Evolutionary conservation across 2,888 invertebrate genomes (phyloP), one percentile per base, ranked within the genome.

Genomic region (Ornithoptera alexandrae): DNA sequence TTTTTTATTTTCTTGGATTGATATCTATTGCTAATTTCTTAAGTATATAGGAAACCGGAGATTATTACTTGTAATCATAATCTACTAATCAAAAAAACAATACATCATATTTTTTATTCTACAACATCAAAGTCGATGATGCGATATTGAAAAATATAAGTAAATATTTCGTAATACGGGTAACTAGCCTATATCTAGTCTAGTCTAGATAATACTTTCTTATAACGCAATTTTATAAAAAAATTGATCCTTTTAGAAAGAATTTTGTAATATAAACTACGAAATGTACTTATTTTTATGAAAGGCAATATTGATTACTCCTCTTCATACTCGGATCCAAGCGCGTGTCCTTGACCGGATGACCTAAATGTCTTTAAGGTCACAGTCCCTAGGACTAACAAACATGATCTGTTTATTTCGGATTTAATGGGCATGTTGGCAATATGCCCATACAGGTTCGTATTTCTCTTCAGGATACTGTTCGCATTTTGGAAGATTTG

Each of bases 281-380:
- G 50, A 50, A 18, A 46, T 59, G 30, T 46, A 24, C 15, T 50
- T 63, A 65, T 69, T 60, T 69, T 42, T 56, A 53, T 22, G 39
- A 4, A 20, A 18, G 24, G n/a, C 42, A 56, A 18, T 68, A 68
- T 69, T 60, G 68, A 69, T 69, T 69, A 39, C 36, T 20, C 20
- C 18, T 17, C 65, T 65, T 62, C 60, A 64, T 36, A 64, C 50
- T 22, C 20, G 59, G 61, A 59, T 56, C 64, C 39, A 4, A 59
- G 30, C 46, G 46, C 1, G 5, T 36, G 69, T 46, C 69, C 65
- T 69, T 69, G 65, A 65, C 69, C 61, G 56, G 18, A 61, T 65
- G 65, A 69, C 69, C 69, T 62, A 61, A 46, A 39, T 65, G 30
- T 30, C 20, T 15, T 22, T 42, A 42, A 65, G 65, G 46, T 69